phyloP scores from a whole-genome alignment of 2,888 invertebrate genomes.

The Ennomos fuscantarius region DNA sequence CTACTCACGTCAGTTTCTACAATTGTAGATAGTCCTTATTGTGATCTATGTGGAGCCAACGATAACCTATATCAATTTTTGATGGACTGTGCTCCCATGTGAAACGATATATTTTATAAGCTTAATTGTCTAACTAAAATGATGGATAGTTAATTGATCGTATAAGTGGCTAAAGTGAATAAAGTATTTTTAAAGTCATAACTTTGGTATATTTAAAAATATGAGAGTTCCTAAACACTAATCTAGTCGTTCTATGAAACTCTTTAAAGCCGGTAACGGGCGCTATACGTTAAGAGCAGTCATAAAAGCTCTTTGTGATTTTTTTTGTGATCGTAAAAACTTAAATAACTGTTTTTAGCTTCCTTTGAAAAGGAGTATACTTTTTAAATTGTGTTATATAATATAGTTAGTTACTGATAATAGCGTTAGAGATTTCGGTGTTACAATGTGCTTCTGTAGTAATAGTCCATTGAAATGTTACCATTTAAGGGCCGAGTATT shows the following conservation, averaged over 20 bases:
- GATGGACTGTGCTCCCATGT: too few relatives aligned
- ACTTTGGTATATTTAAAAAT: not conserved
- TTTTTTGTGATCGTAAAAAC: slow-evolving; percentile 38
- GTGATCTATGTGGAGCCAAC: too few relatives aligned
- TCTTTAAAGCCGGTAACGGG: slow-evolving; percentile 27
- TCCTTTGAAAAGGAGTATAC: slow-evolving; percentile 21
- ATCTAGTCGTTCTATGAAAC: slow-evolving; percentile 18
- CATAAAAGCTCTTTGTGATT: slow-evolving; percentile 33
- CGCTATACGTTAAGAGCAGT: slow-evolving; percentile 26
- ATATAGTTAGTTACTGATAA: not conserved
- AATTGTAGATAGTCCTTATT: too few relatives aligned
- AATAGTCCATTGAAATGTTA: too few relatives aligned
- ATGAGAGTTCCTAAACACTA: slow-evolving; percentile 2
- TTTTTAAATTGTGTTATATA: slow-evolving; percentile 2
- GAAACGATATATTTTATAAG: too few relatives aligned
- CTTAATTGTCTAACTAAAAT: too few relatives aligned
- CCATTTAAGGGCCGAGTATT: too few relatives aligned
- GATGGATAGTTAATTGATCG: too few relatives aligned
- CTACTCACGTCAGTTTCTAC: too few relatives aligned
- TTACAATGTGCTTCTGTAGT: not conserved
- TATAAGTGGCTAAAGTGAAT: too few relatives aligned
- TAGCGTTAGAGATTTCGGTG: not conserved
- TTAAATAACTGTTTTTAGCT: slow-evolving; percentile 29
- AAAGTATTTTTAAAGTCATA: too few relatives aligned
- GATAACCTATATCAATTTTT: too few relatives aligned